These are phyloP conservation scores for Melanocharis versteri DNA, from an alignment of 2,113 vertebrate species.

Conservation along the genomic window DNA sequence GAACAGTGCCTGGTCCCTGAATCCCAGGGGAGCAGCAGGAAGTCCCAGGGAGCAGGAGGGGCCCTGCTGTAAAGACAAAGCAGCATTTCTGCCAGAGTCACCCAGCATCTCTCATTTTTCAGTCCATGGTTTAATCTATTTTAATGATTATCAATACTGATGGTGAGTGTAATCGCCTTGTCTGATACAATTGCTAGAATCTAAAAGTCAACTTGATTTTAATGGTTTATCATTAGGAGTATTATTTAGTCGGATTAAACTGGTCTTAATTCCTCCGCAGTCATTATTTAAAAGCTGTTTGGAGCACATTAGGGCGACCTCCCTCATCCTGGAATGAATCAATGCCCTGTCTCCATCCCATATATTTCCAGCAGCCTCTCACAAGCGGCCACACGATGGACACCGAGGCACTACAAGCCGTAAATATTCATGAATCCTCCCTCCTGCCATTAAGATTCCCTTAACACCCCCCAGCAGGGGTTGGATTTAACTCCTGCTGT, in stretches of 20 bases:
- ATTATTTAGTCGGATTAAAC: conserved; percentile 45
- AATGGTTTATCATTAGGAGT: conserved; percentile 33
- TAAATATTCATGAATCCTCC: background rate
- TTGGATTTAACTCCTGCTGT: background rate
- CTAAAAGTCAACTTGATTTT: conserved; percentile 32
- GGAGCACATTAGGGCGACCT: background rate
- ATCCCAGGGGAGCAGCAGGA: background rate
- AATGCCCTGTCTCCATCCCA: background rate
- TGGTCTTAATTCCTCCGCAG: background rate
- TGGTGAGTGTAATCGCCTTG: conserved; percentile 34
- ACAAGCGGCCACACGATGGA: background rate
- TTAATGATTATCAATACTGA: conserved; percentile 13
- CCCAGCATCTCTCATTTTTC: background rate
- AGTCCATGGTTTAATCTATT: background rate
- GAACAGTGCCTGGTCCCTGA: background rate
- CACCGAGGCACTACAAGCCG: background rate
- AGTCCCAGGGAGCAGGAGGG: background rate
- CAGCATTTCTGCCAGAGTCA: background rate
- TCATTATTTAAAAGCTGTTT: background rate
- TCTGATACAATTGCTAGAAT: conserved; percentile 28
- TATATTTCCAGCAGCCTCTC: background rate
- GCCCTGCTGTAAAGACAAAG: background rate
- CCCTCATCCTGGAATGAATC: background rate
- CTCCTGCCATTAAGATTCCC: background rate
- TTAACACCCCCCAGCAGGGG: background rate